phyloP scores from a whole-genome alignment of 2,888 invertebrate genomes.

The Heterodera filipjevi region DNA sequence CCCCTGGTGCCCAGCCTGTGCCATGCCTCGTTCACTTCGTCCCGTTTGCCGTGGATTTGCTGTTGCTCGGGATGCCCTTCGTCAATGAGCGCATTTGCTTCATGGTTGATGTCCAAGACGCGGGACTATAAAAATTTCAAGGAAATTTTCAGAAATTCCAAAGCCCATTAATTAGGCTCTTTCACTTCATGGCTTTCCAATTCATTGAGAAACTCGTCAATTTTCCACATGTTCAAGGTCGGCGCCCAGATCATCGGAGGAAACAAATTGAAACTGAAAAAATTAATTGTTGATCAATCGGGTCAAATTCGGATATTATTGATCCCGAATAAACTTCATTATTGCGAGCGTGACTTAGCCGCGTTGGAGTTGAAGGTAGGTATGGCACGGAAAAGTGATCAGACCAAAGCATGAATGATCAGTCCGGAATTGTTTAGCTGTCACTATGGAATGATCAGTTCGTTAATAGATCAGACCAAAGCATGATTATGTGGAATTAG shows the following conservation, averaged over 20 bases:
- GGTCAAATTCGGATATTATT: too few species aligned
- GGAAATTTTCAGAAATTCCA: background rate
- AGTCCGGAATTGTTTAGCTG: background rate
- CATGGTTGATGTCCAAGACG: conserved; percentile 91
- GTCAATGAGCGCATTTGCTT: conserved; percentile 87
- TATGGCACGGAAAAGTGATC: background rate
- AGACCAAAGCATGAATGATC: too few species aligned
- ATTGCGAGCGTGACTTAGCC: conserved; percentile 91
- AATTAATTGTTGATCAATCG: too few species aligned
- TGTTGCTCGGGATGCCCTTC: conserved; percentile 92
- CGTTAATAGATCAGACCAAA: too few species aligned
- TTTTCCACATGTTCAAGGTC: conserved; percentile 99
- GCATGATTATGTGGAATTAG: too few species aligned
- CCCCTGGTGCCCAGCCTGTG: conserved; percentile 89
- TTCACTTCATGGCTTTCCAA: conserved; percentile 76
- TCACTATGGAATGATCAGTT: background rate
- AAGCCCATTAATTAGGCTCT: background rate
- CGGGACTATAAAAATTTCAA: conserved; percentile 78
- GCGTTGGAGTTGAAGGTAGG: conserved; percentile 90
- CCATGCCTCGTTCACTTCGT: conserved; percentile 95
- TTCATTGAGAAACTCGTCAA: conserved; percentile 98
- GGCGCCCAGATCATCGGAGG: conserved; percentile 95
- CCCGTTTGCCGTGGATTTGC: conserved; percentile 69
- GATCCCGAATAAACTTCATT: too few species aligned
- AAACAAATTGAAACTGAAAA: conserved; percentile 85